phyloP scores from a whole-genome alignment of 2,888 invertebrate genomes.

The Cyclophora albipunctata region DNA sequence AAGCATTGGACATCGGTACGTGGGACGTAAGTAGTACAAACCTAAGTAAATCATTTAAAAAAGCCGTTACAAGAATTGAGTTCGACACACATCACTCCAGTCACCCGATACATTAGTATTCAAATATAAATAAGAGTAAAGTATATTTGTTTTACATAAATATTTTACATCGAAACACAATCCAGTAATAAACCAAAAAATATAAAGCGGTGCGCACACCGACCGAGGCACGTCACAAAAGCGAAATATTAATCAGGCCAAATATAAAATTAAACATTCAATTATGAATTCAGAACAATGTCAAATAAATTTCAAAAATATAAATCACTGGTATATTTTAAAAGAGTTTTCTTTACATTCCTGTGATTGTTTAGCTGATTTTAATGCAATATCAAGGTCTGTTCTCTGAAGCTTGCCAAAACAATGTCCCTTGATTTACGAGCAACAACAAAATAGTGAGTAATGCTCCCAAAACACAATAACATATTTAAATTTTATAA shows the following conservation, averaged over 20 bases:
- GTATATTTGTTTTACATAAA: too few species aligned
- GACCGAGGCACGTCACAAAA: background rate
- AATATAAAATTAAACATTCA: slow-evolving; percentile 1
- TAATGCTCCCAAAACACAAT: slow-evolving; percentile 23
- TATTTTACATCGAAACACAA: too few species aligned
- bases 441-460: slow-evolving; percentile 14
- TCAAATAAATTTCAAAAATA: slow-evolving; percentile 1
- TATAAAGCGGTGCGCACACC: too few species aligned
- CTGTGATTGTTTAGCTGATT: slow-evolving; percentile 36
- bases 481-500: slow-evolving; percentile 32
- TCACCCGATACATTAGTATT: too few species aligned
- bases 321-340: slow-evolving; percentile 17
- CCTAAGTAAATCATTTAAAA: too few species aligned
- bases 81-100: too few species aligned
- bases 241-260: background rate
- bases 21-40: too few species aligned
- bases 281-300: background rate
- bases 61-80: too few species aligned
- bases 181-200: too few species aligned
- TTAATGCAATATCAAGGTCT: slow-evolving; percentile 46
- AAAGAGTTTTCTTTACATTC: slow-evolving; percentile 30
- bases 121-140: too few species aligned
- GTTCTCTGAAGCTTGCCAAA: slow-evolving; percentile 40
- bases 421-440: slow-evolving; percentile 39
- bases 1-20: too few species aligned